Conservation (phyloP, 1,140 invertebrate genomes). For the Aphis gossypii region DNA sequence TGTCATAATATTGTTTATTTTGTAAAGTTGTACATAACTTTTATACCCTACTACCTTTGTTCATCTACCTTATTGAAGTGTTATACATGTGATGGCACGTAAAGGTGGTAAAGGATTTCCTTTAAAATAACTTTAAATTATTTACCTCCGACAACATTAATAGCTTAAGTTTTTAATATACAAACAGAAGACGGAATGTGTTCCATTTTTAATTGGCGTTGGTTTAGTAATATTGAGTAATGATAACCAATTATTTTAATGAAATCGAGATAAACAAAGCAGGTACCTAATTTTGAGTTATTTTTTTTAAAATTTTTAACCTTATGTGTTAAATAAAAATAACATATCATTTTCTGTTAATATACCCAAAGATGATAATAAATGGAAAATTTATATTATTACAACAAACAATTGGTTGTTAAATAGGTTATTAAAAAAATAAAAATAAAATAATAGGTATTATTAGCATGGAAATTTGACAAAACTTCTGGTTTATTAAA, state of each 20-base stretch:
- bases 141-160: background rate
- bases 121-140: background rate
- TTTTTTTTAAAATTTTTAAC: background rate
- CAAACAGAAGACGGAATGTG: background rate
- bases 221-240: background rate
- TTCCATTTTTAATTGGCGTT: background rate
- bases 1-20: background rate
- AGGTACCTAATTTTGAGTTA: background rate
- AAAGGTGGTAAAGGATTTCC: background rate
- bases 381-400: background rate
- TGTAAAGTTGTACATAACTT: background rate
- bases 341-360: background rate
- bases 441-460: background rate
- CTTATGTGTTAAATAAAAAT: background rate
- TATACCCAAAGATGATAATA: background rate
- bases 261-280: background rate
- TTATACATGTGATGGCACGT: background rate
- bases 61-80: background rate
- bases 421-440: no score
- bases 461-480: background rate
- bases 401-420: background rate
- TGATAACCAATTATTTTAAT: background rate
- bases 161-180: background rate
- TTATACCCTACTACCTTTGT: background rate
- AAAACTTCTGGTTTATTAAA: background rate